A percentile compares a stretch with the other conserved stretches of the same genome.
Conservation (phyloP, 2,113 vertebrate genomes). For the Brachyistius frenatus region DNA sequence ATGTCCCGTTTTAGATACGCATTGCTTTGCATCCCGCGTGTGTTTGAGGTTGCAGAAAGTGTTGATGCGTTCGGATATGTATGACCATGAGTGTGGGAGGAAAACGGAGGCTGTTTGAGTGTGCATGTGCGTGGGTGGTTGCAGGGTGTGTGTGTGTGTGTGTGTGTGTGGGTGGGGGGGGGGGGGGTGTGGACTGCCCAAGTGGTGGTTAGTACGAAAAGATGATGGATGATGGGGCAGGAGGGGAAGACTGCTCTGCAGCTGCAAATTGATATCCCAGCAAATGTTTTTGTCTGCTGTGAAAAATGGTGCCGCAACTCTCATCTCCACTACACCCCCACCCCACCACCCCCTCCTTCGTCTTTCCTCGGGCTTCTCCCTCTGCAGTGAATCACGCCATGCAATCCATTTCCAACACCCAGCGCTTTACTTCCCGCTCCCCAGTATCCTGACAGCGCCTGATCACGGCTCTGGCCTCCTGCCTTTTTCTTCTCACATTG, state of each 20-base stretch:
- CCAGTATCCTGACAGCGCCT: conserved; percentile 57
- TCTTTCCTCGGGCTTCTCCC: conserved; percentile 49
- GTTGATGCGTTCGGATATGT: conserved; percentile 28
- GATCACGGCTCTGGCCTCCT: conserved; percentile 54
- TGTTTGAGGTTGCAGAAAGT: conserved; percentile 33
- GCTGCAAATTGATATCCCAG: conserved; percentile 95
- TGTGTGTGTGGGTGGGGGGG: conserved; percentile 4
- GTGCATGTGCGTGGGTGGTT: conserved; percentile 52
- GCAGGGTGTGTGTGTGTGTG: conserved; percentile 23
- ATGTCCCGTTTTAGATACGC: conserved; percentile 7
- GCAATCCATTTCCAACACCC: conserved; percentile 72
- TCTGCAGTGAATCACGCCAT: conserved; percentile 71
- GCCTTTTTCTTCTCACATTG: conserved; percentile 60
- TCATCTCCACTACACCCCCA: conserved; percentile 84
- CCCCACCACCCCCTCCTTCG: conserved; percentile 12
- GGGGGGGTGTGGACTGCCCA: conserved; percentile 43
- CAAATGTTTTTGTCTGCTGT: conserved; percentile 99
- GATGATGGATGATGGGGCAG: conserved; percentile 99
- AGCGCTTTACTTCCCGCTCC: conserved; percentile 57
- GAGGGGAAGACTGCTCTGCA: conserved; percentile 90
- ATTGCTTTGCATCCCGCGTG: conserved; percentile 2
- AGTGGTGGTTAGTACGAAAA: conserved; percentile 77
- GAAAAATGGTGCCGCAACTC: conserved; percentile 96
- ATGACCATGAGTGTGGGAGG: conserved; percentile 43
- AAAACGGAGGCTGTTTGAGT: conserved; percentile 21